A percentile compares a stretch with the other conserved stretches of the same genome.
Conservation (phyloP, 2,113 vertebrate species). For the Microcebus tavaratra region DNA sequence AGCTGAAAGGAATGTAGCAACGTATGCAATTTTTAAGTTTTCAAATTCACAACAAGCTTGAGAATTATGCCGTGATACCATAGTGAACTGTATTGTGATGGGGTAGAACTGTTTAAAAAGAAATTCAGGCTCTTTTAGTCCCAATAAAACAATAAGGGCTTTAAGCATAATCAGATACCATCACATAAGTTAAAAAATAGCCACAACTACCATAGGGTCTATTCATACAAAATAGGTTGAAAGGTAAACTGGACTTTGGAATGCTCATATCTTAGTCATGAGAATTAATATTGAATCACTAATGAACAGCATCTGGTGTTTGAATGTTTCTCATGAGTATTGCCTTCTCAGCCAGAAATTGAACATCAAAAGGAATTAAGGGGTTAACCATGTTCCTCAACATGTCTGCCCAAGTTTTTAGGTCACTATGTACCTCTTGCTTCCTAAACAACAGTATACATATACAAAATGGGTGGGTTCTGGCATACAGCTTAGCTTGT, state of each 20-base stretch:
- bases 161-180: neutral
- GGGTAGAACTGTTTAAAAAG: neutral
- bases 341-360: neutral
- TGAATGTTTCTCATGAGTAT: neutral
- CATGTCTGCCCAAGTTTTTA: neutral
- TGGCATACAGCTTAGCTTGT: neutral
- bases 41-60: neutral
- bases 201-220: neutral
- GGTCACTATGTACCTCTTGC: neutral
- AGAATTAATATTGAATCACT: neutral
- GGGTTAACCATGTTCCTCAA: neutral
- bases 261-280: neutral
- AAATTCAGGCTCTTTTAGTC: neutral
- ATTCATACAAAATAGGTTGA: neutral
- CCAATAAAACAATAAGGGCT: neutral
- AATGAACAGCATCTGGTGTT: conserved; percentile 25
- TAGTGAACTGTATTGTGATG: neutral
- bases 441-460: neutral
- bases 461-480: neutral
- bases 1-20: neutral
- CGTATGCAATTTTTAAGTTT: neutral
- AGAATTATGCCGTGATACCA: neutral
- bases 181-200: conserved; percentile 17
- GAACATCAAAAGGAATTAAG: neutral
- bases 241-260: neutral